Evolutionary conservation across 2,888 invertebrate species (phyloP), one percentile per base, ranked within the genome.

Genomic region (Koerneria pararmatus): DNA sequence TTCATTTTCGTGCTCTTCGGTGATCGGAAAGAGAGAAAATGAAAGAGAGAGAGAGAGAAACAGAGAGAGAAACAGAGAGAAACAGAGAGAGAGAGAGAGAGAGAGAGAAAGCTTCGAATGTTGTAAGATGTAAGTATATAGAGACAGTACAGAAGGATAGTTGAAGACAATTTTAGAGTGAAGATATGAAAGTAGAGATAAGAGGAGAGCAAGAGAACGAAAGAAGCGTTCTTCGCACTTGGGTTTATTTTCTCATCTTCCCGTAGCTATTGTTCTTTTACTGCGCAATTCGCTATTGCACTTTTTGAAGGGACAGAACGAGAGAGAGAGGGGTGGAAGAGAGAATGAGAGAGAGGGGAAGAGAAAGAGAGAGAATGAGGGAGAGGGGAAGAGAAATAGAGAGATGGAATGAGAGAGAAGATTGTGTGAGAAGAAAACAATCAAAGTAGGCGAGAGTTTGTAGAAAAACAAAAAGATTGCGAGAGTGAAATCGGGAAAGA

Each of bases 41-140:
- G n/a, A n/a, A n/a, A n/a, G n/a, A n/a, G n/a, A n/a, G n/a, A n/a
- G n/a, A n/a, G n/a, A n/a, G n/a, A n/a, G n/a, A 22, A 46, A n/a
- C 37, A 46, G 53, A 22, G 15, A 22, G 34, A 62, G 48, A 57
- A 6, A 51, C 48, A 34, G 60, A 60, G 46, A 60, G 3, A 1
- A 46, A n/a, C n/a, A 37, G 59, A 41, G 59, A 57, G 3, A 3
- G 57, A 32, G 31, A 51, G 5, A 11, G 51, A 24, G 27, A 11
- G 57, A 24, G 57, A 32, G 32, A 32, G 31, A 32, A 35, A 57
- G 57, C 35, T 11, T 46, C 11, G n/a, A 15, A n/a, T n/a, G n/a
- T 15, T 46, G 46, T 46, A 46, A n/a, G n/a, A 15, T 46, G 46
- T n/a, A 46, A n/a, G n/a, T n/a, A n/a, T n/a, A n/a, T n/a, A n/a